Conservation (phyloP, 2,797 vertebrate genomes). For the Clangula hyemalis region DNA sequence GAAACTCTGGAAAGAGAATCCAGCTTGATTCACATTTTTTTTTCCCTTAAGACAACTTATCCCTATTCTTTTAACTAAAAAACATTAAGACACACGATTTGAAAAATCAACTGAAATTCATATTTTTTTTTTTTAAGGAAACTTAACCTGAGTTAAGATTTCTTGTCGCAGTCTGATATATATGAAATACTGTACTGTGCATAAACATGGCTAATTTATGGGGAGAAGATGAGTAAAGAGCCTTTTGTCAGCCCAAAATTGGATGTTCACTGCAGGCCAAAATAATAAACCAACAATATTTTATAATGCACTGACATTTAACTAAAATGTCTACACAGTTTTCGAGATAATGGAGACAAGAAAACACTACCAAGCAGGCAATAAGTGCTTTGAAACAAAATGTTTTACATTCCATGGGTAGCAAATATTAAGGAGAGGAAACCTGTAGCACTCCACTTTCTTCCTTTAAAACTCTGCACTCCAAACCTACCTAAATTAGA, state of each 20-base stretch:
- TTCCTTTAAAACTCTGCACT: neutral
- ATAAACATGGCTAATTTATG: neutral
- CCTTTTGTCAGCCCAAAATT: neutral
- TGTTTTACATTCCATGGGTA: fast-evolving
- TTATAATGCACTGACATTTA: neutral
- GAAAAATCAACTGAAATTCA: neutral
- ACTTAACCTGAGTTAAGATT: neutral
- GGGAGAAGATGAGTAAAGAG: neutral
- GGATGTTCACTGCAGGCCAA: neutral
- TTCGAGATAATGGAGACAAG: neutral
- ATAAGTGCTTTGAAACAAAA: neutral
- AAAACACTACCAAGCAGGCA: neutral
- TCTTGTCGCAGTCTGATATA: neutral
- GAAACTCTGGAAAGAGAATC: neutral
- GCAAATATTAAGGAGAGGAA: neutral
- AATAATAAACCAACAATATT: neutral
- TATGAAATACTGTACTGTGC: neutral
- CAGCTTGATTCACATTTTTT: neutral
- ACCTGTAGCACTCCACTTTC: neutral
- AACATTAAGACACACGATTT: neutral
- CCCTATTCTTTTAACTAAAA: neutral
- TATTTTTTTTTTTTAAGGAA: neutral
- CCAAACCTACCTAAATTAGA: slow-evolving; percentile 1
- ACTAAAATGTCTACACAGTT: neutral
- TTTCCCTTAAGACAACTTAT: neutral